phyloP scores from a whole-genome alignment of 2,797 vertebrate genomes.

The Oryzias sinensis region DNA sequence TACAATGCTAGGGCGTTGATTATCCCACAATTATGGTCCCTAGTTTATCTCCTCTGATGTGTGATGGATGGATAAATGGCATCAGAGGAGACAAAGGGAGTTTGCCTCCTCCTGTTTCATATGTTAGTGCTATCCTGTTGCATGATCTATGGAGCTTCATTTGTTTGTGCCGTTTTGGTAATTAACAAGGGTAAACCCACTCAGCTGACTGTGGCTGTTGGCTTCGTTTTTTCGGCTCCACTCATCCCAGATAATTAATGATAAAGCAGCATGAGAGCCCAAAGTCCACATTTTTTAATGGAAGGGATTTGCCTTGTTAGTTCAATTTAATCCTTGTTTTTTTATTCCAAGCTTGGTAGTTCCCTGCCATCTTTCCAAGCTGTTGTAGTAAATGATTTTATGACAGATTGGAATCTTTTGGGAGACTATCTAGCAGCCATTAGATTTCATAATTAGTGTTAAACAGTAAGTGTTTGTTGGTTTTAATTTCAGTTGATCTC shows the following conservation, averaged over 20 bases:
- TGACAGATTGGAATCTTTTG: conserved; percentile 23
- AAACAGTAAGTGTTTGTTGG: no score
- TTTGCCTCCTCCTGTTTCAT: conserved; percentile 34
- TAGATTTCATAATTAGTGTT: no score
- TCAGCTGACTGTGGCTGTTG: conserved; percentile 55
- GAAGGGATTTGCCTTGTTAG: conserved; percentile 71
- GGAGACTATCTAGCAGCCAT: conserved; percentile 21
- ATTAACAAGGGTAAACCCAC: conserved; percentile 65
- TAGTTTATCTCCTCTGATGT: conserved; percentile 43
- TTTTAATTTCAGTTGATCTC: no score
- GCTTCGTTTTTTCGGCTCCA: conserved; percentile 50
- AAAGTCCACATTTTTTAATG: conserved; percentile 63
- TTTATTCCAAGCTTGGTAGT: conserved; percentile 38
- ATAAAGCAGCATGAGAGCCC: conserved; percentile 52
- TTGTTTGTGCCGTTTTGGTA: conserved; percentile 63
- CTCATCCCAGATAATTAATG: conserved; percentile 79
- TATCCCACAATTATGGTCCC: conserved; percentile 5
- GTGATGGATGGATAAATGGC: conserved; percentile 47
- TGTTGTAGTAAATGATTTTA: conserved; percentile 32
- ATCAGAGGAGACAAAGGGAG: conserved; percentile 18
- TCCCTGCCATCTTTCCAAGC: conserved; percentile 29
- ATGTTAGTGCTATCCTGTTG: conserved; percentile 38
- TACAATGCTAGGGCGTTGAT: no score
- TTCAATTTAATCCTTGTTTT: conserved; percentile 51
- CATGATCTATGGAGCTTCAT: conserved; percentile 60